phyloP scores from a whole-genome alignment of 2,113 vertebrate species.

The Chaetodon trifascialis region DNA sequence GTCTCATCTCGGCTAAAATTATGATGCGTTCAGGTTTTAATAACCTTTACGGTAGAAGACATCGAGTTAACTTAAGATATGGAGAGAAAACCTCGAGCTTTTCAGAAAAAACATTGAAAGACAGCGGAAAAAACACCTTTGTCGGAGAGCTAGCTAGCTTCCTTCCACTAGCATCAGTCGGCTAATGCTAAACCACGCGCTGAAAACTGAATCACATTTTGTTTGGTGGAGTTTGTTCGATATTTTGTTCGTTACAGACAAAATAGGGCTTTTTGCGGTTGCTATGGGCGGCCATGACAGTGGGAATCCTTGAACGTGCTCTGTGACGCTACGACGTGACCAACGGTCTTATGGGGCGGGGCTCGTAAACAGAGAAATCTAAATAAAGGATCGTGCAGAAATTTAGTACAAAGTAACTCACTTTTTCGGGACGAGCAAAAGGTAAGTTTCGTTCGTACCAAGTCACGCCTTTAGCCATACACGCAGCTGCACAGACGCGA shows the following conservation, averaged over 20 bases:
- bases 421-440: constrained; percentile 51
- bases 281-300: constrained; percentile 34
- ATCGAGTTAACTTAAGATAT: not conserved
- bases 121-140: not conserved
- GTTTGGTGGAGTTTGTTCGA: not conserved
- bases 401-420: constrained; percentile 61
- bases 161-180: not conserved
- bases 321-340: constrained; percentile 74
- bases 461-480: fast-evolving
- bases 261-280: fast-evolving
- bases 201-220: not conserved
- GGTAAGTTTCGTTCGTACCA: constrained; percentile 63
- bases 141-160: not conserved
- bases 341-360: constrained; percentile 80
- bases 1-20: not conserved
- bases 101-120: not conserved
- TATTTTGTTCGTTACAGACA: not conserved
- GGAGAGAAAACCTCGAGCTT: not conserved
- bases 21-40: fast-evolving
- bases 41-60: not conserved
- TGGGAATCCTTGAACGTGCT: constrained; percentile 49
- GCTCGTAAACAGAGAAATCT: constrained; percentile 81
- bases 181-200: no score
- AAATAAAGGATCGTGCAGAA: constrained; percentile 85
- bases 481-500: constrained; percentile 29